Evolutionary conservation across 2,797 vertebrate species (phyloP), one percentile per base, ranked within the genome.

Genomic region (Hafferia zeledoni): DNA sequence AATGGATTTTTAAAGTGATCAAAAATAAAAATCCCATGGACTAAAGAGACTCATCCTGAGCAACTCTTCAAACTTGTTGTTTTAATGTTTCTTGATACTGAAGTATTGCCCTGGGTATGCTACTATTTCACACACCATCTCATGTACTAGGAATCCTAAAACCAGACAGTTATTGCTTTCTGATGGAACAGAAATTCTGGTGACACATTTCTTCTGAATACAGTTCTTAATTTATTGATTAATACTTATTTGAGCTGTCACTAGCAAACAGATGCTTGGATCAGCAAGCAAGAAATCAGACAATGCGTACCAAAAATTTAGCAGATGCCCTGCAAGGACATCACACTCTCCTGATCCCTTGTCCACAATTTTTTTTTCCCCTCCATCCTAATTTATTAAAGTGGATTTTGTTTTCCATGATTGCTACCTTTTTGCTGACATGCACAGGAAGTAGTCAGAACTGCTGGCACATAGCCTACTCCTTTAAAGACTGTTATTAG

Each of bases 171-270:
- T 39, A 37, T 28, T 57, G 22, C 59, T 90, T 90, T 80, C 68
- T 75, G 52, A n/a, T 82, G 60, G 60, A 92, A 63, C 43, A 31
- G 27, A 43, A 27, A 46, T 71, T 55, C 83, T 81, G 41, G 46
- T 60, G 33, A 37, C 46, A 83, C 55, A 70, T 67, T 35, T 41
- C 74, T 78, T 59, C 23, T 56, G 53, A 87, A 86, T 65, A 46
- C 31, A 15, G 70, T 90, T 96, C 65, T 69, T 41, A 60, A 65
- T 72, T 67, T 46, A 88, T 77, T 94, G 68, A 93, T 94, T 84
- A 78, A 81, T 90, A 82, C 27, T 95, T 92, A 44, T 84, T 83
- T 84, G 64, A 82, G 50, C 49, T 89, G 59, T 63, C 78, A 95
- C 44, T 55, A 83, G 78, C 63, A 95, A 94, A 82, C 60, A 89